Evolutionary conservation across 2,888 invertebrate species (phyloP).

Genomic region (Idaea dimidiata): DNA sequence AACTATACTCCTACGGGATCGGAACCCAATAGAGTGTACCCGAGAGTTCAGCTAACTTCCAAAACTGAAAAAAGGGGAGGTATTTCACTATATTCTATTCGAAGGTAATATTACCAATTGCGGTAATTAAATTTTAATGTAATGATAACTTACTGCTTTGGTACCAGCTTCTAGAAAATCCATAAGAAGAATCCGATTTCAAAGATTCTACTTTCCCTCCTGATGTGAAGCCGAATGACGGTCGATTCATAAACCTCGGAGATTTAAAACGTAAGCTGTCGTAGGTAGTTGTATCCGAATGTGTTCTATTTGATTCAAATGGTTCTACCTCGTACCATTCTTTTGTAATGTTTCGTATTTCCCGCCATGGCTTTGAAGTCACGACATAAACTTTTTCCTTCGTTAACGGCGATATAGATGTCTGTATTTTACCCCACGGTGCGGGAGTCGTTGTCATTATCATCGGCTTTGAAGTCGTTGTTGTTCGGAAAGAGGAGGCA

Average conservation of each 20-base stretch:
- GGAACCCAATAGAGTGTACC: no score
- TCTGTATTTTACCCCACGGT: constrained; percentile 85
- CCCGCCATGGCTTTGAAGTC: constrained; percentile 85
- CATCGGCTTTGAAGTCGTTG: constrained; percentile 40
- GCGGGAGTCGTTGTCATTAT: constrained; percentile 63
- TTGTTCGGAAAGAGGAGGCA: constrained; percentile 62
- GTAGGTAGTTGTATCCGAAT: constrained; percentile 41
- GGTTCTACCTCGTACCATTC: constrained; percentile 53
- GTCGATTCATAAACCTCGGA: constrained; percentile 80
- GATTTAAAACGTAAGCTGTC: constrained; percentile 66
- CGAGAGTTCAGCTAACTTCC: no score
- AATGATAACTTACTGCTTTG: constrained; percentile 63
- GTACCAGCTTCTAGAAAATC: constrained; percentile 69
- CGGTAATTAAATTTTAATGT: neutral
- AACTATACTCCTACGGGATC: no score
- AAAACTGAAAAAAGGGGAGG: no score
- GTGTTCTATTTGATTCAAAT: constrained; percentile 61
- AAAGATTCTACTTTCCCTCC: constrained; percentile 53
- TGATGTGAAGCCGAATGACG: constrained; percentile 74
- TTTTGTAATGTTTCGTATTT: constrained; percentile 44
- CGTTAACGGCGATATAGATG: constrained; percentile 87
- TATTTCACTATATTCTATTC: no score
- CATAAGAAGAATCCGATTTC: constrained; percentile 61
- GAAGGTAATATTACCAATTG: neutral
- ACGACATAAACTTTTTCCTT: constrained; percentile 92